A percentile compares a stretch with the other conserved stretches of the same genome.
phyloP scores from a whole-genome alignment of 92 coral and sea anemone genomes.

The Porites rus region DNA sequence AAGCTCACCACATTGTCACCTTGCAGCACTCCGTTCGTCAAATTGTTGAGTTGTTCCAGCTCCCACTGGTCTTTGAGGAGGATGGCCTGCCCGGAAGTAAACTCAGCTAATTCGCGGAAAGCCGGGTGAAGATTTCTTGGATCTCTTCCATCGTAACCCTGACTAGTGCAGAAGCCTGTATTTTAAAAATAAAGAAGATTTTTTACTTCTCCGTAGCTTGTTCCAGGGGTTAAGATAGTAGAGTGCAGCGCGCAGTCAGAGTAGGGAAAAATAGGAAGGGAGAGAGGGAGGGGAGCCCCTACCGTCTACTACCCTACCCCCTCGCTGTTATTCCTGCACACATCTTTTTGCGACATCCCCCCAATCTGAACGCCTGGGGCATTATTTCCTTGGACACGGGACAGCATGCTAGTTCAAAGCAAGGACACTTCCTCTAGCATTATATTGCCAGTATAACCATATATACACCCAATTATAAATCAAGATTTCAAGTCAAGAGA shows the following conservation, averaged over 20 bases:
- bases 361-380: too few relatives aligned
- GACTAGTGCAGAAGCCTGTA: conserved; percentile 11
- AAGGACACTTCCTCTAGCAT: too few relatives aligned
- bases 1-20: conserved; percentile 76
- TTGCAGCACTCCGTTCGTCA: conserved; percentile 80
- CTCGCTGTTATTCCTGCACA: too few relatives aligned
- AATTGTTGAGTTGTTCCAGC: conserved; percentile 65
- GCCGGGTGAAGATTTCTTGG: conserved; percentile 50
- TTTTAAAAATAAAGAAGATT: neutral
- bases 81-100: conserved; percentile 79
- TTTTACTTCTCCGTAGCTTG: neutral
- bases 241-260: too few relatives aligned
- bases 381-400: too few relatives aligned
- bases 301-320: neutral
- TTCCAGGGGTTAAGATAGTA: neutral
- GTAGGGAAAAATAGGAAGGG: neutral
- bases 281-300: neutral
- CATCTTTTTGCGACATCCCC: too few relatives aligned
- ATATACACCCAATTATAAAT: too few relatives aligned
- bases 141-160: neutral
- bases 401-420: too few relatives aligned
- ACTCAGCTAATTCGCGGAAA: conserved; percentile 76
- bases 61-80: conserved; percentile 59
- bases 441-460: too few relatives aligned
- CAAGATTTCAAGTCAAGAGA: too few relatives aligned